phyloP scores from a whole-genome alignment of 2,797 vertebrate species.

The Cossypha heuglini region DNA sequence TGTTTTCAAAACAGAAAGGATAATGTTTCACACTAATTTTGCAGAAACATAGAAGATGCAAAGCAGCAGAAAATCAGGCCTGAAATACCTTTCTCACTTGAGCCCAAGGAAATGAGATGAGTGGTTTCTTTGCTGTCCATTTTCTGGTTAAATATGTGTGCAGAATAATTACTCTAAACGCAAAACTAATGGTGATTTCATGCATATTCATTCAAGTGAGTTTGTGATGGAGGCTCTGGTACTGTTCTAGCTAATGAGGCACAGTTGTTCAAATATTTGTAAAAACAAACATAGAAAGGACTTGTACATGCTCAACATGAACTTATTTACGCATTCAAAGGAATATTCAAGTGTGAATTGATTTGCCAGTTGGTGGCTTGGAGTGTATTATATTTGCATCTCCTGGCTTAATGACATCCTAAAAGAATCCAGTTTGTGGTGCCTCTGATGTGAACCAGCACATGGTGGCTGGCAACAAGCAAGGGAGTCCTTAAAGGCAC shows the following conservation, averaged over 20 bases:
- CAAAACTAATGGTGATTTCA: conserved; percentile 59
- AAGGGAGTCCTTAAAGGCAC: not conserved
- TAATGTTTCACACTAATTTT: not conserved
- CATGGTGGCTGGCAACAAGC: not conserved
- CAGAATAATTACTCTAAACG: conserved; percentile 22
- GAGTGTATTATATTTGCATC: not conserved
- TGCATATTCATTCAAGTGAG: conserved; percentile 39
- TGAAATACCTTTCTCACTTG: conserved; percentile 7
- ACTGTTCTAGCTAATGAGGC: conserved; percentile 34
- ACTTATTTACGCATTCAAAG: conserved; percentile 34
- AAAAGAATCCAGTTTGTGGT: not conserved
- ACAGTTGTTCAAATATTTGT: conserved; percentile 37
- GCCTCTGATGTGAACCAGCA: not conserved
- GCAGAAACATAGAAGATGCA: not conserved
- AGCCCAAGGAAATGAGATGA: not conserved
- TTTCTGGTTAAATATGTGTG: conserved; percentile 22
- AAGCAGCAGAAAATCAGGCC: not conserved
- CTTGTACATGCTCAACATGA: conserved; percentile 11
- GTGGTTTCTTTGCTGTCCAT: not conserved
- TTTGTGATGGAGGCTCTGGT: not conserved
- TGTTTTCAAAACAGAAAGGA: conserved; percentile 2
- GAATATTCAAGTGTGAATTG: conserved; percentile 21
- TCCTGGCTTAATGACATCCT: not conserved
- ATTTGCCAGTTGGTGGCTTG: conserved; percentile 20
- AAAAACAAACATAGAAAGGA: conserved; percentile 39